phyloP scores from a whole-genome alignment of 1,140 invertebrate genomes.

The Octopus bimaculoides region DNA sequence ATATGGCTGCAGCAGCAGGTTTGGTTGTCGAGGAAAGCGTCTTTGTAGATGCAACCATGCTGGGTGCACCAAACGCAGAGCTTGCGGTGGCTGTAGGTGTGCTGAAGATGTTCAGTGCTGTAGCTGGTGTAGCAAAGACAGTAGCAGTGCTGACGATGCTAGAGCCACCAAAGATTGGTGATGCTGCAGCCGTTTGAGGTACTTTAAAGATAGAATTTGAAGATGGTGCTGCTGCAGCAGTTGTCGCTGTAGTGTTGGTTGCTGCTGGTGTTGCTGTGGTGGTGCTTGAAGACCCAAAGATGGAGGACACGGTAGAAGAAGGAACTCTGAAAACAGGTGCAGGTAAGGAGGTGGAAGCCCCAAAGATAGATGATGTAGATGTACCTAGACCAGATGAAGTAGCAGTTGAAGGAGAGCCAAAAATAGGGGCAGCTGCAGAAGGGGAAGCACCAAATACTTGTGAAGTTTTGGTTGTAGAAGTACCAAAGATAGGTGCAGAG shows the following conservation, averaged over 20 bases:
- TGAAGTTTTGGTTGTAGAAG: conserved; percentile 4
- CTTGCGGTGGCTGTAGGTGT: background rate
- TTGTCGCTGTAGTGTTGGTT: background rate
- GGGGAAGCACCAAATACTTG: background rate
- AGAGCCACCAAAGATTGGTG: background rate
- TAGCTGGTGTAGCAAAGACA: background rate
- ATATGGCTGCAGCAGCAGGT: too few species aligned
- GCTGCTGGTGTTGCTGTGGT: background rate
- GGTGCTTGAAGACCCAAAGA: background rate
- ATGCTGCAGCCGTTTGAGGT: background rate
- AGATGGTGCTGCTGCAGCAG: background rate
- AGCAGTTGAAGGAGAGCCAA: background rate
- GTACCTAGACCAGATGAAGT: conserved; percentile 11
- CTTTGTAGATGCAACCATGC: background rate
- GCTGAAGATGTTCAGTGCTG: background rate
- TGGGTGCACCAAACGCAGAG: background rate
- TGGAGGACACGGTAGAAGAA: background rate
- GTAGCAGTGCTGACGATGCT: background rate
- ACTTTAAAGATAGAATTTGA: conserved; percentile 4
- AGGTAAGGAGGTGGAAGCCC: conserved; percentile 5
- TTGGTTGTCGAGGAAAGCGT: too few species aligned
- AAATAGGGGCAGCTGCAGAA: background rate
- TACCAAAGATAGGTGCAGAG: background rate
- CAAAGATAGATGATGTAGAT: conserved; percentile 8
- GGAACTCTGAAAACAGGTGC: background rate